Conservation (phyloP, 2,888 invertebrate species). For the Polydrusus tereticollis region DNA sequence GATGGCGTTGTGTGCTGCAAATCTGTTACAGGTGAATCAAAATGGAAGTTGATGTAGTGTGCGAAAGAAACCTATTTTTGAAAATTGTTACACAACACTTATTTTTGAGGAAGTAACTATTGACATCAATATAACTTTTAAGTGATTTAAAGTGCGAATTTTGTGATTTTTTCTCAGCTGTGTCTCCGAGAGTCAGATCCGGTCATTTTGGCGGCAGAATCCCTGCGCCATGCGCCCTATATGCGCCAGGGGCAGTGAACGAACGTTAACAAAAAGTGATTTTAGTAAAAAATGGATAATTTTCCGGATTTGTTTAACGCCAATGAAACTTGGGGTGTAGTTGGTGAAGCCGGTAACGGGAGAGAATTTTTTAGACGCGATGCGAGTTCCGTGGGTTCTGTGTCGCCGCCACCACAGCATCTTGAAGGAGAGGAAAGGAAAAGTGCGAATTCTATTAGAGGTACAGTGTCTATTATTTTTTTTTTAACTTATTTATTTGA, state of each 20-base stretch:
- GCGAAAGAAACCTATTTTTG: slow-evolving; percentile 20
- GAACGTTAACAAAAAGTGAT: slow-evolving; percentile 49
- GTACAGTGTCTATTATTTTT: slow-evolving; percentile 61
- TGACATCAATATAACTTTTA: too few species aligned
- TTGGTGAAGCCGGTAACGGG: slow-evolving; percentile 52
- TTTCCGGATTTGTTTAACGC: slow-evolving; percentile 67
- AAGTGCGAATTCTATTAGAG: slow-evolving; percentile 77
- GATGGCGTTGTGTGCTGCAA: slow-evolving; percentile 25
- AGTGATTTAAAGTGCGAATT: neutral
- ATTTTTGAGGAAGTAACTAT: neutral
- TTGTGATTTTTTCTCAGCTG: neutral
- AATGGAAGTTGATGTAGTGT: slow-evolving; percentile 44
- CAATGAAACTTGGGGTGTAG: slow-evolving; percentile 59
- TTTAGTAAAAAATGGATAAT: slow-evolving; percentile 66
- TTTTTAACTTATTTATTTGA: neutral
- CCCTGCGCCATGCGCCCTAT: slow-evolving; percentile 57
- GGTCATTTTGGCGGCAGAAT: slow-evolving; percentile 33
- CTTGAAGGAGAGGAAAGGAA: slow-evolving; percentile 70
- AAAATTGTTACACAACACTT: slow-evolving; percentile 5
- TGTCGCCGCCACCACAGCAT: slow-evolving; percentile 72
- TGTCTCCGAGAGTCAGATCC: slow-evolving; percentile 27
- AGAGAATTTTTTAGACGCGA: slow-evolving; percentile 55
- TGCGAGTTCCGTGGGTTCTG: slow-evolving; percentile 71
- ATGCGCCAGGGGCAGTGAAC: slow-evolving; percentile 50
- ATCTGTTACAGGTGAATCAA: slow-evolving; percentile 24